Evolutionary conservation across 2,113 vertebrate genomes (phyloP).

Genomic region (Osmerus eperlanus): DNA sequence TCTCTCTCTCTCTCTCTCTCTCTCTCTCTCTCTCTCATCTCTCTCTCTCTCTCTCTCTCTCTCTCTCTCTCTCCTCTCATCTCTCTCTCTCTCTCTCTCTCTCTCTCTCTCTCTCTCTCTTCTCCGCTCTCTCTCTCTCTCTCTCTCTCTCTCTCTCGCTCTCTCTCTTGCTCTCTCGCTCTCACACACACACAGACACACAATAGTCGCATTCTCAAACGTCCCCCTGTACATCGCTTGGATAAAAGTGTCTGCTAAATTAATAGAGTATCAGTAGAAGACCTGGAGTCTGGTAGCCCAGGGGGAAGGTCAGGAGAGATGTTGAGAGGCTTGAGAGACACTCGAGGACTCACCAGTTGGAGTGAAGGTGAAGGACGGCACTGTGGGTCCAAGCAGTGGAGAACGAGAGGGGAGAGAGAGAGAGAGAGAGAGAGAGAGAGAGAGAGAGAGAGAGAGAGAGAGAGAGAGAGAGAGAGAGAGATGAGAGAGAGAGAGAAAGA

Average conservation of each 20-base stretch:
- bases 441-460: neutral
- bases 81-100: constrained; percentile 13
- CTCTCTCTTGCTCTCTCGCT: neutral
- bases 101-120: neutral
- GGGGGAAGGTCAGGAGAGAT: too few relatives aligned
- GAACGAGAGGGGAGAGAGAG: constrained; percentile 2
- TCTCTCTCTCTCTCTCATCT: neutral
- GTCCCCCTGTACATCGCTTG: too few relatives aligned
- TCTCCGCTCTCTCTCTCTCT: constrained; percentile 9
- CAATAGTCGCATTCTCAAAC: neutral
- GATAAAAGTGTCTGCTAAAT: neutral
- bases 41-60: constrained; percentile 10
- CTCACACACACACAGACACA: constrained; percentile 3
- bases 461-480: constrained; percentile 24
- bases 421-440: constrained; percentile 23
- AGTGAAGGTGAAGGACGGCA: constrained; percentile 99
- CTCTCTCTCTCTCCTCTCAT: constrained; percentile 7
- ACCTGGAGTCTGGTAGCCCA: too few relatives aligned
- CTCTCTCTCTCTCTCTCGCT: constrained; percentile 14
- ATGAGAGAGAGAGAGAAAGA: neutral
- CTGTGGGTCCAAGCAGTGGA: constrained; percentile 79
- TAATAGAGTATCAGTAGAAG: neutral
- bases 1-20: constrained; percentile 9
- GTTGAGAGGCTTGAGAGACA: too few relatives aligned
- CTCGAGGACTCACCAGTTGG: constrained; percentile 86